Evolutionary conservation across 1,140 invertebrate species (phyloP).

Genomic region (Sogatella furcifera): DNA sequence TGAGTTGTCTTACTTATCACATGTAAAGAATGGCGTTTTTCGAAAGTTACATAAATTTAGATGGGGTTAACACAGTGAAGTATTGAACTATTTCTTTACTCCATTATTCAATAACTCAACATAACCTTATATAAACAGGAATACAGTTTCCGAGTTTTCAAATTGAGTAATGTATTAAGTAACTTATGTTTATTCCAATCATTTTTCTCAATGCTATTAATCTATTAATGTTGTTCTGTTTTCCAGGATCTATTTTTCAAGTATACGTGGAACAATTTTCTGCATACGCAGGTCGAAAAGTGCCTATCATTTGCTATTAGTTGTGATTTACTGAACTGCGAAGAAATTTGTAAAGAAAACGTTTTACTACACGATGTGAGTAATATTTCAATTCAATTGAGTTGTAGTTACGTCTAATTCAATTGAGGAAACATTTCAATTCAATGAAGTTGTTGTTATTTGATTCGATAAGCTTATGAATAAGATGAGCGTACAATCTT

Average conservation of each 20-base stretch:
- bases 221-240: too few species aligned
- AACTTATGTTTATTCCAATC: not conserved
- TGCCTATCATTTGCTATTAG: slow-evolving; percentile 55
- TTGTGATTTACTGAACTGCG: slow-evolving; percentile 18
- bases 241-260: slow-evolving; percentile 73
- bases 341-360: slow-evolving; percentile 24
- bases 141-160: too few species aligned
- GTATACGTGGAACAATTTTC: slow-evolving; percentile 80
- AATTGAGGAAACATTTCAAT: slow-evolving; percentile 6
- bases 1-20: too few species aligned
- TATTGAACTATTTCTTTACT: too few species aligned
- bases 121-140: too few species aligned
- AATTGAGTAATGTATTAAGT: too few species aligned
- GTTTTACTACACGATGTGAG: slow-evolving; percentile 43
- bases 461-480: not conserved
- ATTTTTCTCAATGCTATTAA: slow-evolving; percentile 22
- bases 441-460: not conserved
- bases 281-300: slow-evolving; percentile 73
- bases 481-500: too few species aligned
- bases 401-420: not conserved
- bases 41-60: too few species aligned
- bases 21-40: too few species aligned
- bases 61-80: too few species aligned
- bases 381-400: slow-evolving; percentile 13
- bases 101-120: too few species aligned